These are phyloP conservation scores for Netelia inedita DNA, from an alignment of 2,888 invertebrate genomes.

Conservation along the genomic window DNA sequence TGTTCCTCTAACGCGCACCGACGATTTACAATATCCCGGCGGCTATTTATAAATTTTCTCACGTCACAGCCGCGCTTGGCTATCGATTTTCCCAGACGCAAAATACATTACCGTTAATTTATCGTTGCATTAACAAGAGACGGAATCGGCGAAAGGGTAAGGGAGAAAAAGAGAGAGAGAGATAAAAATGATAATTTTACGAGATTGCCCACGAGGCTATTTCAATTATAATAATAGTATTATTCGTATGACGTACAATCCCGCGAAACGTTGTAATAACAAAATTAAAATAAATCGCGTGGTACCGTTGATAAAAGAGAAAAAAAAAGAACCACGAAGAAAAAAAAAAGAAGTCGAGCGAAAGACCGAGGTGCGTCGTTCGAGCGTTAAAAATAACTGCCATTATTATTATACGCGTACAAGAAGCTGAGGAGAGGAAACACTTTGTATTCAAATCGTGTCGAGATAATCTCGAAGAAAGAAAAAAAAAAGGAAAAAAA, in stretches of 20 bases:
- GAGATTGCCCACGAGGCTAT: background rate
- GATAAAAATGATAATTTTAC: conserved; percentile 20
- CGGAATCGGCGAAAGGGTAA: background rate
- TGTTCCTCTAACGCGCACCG: background rate
- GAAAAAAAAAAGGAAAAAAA: conserved; percentile 7
- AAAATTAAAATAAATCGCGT: conserved; percentile 20
- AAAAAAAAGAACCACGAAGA: conserved; percentile 1
- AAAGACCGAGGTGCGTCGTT: background rate
- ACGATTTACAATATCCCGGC: background rate
- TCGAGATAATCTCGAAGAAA: conserved; percentile 50
- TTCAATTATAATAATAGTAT: conserved; percentile 35
- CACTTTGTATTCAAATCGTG: conserved; percentile 58
- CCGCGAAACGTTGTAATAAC: conserved; percentile 5
- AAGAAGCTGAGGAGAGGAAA: conserved; percentile 19
- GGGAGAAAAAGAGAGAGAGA: conserved; percentile 12
- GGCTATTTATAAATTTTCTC: conserved; percentile 47
- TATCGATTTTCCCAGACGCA: conserved; percentile 31
- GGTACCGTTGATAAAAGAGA: background rate
- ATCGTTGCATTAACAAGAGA: conserved; percentile 20
- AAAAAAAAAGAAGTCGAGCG: conserved; percentile 13
- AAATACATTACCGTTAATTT: conserved; percentile 43
- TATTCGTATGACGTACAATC: background rate
- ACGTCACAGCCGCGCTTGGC: conserved; percentile 11
- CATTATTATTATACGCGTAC: conserved; percentile 22
- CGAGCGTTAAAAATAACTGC: background rate